Percentiles rank a stretch among this genome's conserved stretches.
Evolutionary conservation across 2,888 invertebrate genomes (phyloP).

Genomic region (Meandrusa payeni): DNA sequence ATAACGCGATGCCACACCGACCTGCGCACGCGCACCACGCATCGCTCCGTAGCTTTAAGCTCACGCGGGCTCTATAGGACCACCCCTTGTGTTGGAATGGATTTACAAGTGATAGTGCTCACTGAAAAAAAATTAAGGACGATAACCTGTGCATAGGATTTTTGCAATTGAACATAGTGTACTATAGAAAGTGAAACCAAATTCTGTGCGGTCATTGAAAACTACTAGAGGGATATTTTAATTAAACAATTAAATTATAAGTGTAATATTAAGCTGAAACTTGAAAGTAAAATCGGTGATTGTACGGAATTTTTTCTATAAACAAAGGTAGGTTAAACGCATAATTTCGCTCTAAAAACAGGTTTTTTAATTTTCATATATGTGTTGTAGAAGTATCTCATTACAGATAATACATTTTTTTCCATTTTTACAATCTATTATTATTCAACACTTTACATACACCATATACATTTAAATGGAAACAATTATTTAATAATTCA

Average conservation of each 20-base stretch:
- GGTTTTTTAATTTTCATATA: too few species aligned
- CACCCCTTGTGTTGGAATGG: slow-evolving; percentile 63
- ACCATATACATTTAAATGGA: too few species aligned
- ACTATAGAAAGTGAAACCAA: slow-evolving; percentile 58
- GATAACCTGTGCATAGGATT: slow-evolving; percentile 41
- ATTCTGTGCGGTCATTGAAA: slow-evolving; percentile 47
- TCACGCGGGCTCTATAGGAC: slow-evolving; percentile 53
- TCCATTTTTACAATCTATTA: too few species aligned
- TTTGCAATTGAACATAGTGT: slow-evolving; percentile 38
- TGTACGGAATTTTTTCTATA: slow-evolving; percentile 36
- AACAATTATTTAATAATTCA: too few species aligned
- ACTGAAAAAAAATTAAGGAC: slow-evolving; percentile 43
- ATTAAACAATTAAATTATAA: slow-evolving; percentile 22
- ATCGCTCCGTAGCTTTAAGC: slow-evolving; percentile 65
- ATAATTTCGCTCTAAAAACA: too few species aligned
- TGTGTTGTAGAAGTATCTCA: too few species aligned
- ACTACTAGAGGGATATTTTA: slow-evolving; percentile 32
- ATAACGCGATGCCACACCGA: slow-evolving; percentile 77
- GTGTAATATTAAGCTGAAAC: slow-evolving; percentile 17
- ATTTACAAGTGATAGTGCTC: slow-evolving; percentile 59
- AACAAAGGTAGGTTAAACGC: slow-evolving; percentile 27
- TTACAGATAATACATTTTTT: too few species aligned
- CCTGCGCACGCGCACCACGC: slow-evolving; percentile 66
- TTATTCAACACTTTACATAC: too few species aligned
- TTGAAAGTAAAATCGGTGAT: slow-evolving; percentile 34